Base-by-base conservation (phyloP, 1,140 invertebrate species). In the Druon quercuslanigerum region DNA sequence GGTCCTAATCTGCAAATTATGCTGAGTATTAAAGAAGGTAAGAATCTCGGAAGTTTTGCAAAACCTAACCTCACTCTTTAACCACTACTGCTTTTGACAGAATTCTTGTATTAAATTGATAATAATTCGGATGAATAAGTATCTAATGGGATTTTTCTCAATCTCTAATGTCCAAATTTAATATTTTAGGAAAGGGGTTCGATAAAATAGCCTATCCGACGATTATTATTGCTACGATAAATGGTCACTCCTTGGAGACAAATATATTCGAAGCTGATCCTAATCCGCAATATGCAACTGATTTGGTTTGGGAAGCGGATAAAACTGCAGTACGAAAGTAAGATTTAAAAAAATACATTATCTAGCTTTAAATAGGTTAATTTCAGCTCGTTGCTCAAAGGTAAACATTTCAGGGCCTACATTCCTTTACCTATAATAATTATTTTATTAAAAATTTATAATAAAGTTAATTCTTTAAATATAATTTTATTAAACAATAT, bases 241-340 rank as follows among this genome's bases (percentile, higher is more conserved):
- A 92, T 84, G 91, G 90, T 71, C 83, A 91, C 80, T 89, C 88
- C 0, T 82, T 93, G 74, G 89, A 93, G 86, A 91, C 92, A 14
- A 90, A 92, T 83, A 83, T 86, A 73, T 87, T 91, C 25, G 83
- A 87, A 50, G 78, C 90, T 5, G 85, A 87, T 73, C 52, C 78
- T 73, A 91, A 83, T 87, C 88, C 89, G 25, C 89, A 84, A 75
- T 90, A 86, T 89, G 87, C 79, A 20, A 91, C 90, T 2, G 91
- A 92, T 80, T 87, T 93, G 33, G 86, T 92, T 46, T 93, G 92
- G 92, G 92, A 93, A 81, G 87, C 87, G 1, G 90, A 92, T 72
- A 92, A 92, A 83, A 88, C 84, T 79, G 82, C 82, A 40, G 60
- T 92, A 13, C 82, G 92, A 80, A 92, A 92, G 88, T 90, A 85